These are phyloP conservation scores for Drosophila setifemur DNA, from an alignment of 1,140 invertebrate species.

Conservation along the genomic window DNA sequence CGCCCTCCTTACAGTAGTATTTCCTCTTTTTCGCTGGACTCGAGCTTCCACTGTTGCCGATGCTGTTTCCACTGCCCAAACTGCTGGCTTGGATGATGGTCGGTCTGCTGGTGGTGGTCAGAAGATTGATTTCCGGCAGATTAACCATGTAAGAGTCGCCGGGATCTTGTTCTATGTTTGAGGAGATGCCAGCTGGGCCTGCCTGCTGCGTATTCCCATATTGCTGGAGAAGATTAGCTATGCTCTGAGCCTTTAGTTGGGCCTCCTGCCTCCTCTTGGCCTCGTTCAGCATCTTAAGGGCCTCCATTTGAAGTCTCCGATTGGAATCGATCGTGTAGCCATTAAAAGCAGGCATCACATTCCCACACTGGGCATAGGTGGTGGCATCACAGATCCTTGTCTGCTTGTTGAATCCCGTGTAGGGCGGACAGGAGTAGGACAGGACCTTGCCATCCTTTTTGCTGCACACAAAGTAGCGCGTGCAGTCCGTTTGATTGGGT, in stretches of 20 bases:
- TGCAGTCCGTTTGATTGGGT: slow-evolving; percentile 83
- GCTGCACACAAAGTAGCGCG: slow-evolving; percentile 84
- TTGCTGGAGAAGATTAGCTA: slow-evolving; percentile 69
- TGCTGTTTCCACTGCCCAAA: background rate
- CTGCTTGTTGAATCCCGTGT: slow-evolving; percentile 83
- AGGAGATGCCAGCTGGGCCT: background rate
- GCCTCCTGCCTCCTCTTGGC: slow-evolving; percentile 70
- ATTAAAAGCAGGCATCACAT: slow-evolving; percentile 33
- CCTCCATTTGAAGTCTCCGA: slow-evolving; percentile 63
- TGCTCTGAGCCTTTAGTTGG: slow-evolving; percentile 63
- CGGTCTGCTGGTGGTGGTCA: slow-evolving; percentile 38
- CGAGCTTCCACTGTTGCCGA: background rate
- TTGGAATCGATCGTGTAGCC: slow-evolving; percentile 67
- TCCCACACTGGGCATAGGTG: slow-evolving; percentile 76
- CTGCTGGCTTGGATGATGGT: slow-evolving; percentile 19
- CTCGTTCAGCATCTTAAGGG: slow-evolving; percentile 64
- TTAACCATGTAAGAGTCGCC: slow-evolving; percentile 58
- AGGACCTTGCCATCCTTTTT: slow-evolving; percentile 81
- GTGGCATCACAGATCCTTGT: slow-evolving; percentile 82
- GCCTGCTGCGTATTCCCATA: slow-evolving; percentile 30
- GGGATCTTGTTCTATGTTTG: slow-evolving; percentile 56
- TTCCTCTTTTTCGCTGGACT: slow-evolving; percentile 63
- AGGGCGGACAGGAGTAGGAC: slow-evolving; percentile 83
- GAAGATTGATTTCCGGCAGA: slow-evolving; percentile 20
- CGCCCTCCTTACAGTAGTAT: slow-evolving; percentile 79